These are phyloP conservation scores for Asarcornis scutulata DNA, from an alignment of 2,113 vertebrate genomes.

Conservation along the genomic window DNA sequence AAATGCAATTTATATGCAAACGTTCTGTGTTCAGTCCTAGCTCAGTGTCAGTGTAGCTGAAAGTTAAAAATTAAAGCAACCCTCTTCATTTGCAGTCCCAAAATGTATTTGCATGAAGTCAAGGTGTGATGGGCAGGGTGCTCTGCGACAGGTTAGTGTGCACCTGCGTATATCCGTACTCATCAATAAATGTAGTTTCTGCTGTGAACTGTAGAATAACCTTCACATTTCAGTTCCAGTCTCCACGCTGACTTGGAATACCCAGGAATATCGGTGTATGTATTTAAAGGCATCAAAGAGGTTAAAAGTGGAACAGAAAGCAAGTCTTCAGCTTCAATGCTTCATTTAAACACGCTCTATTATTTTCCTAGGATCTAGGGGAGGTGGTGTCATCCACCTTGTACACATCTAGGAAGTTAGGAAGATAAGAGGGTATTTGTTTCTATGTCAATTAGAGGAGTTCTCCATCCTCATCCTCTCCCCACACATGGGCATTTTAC, in stretches of 20 bases:
- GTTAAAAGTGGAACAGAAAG: background rate
- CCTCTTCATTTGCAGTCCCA: background rate
- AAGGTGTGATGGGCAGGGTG: fast-evolving
- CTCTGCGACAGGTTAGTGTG: background rate
- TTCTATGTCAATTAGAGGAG: background rate
- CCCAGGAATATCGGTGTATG: background rate
- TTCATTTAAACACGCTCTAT: background rate
- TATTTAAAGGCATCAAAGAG: background rate
- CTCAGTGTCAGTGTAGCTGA: background rate
- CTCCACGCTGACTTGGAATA: background rate
- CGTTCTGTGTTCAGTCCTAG: background rate
- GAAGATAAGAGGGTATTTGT: background rate
- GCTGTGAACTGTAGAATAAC: fast-evolving
- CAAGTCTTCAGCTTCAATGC: background rate
- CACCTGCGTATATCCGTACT: fast-evolving
- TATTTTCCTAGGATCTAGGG: background rate
- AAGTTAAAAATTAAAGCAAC: background rate
- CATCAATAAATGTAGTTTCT: fast-evolving
- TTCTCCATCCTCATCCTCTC: background rate
- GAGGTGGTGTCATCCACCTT: background rate
- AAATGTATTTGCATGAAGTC: background rate
- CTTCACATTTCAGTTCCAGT: background rate
- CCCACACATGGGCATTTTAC: background rate
- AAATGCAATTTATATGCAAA: slow-evolving; percentile 11
- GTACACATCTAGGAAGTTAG: background rate